Evolutionary conservation across 2,797 vertebrate genomes (phyloP), one percentile per base, ranked within the genome.

Genomic region (Microcaecilia unicolor): DNA sequence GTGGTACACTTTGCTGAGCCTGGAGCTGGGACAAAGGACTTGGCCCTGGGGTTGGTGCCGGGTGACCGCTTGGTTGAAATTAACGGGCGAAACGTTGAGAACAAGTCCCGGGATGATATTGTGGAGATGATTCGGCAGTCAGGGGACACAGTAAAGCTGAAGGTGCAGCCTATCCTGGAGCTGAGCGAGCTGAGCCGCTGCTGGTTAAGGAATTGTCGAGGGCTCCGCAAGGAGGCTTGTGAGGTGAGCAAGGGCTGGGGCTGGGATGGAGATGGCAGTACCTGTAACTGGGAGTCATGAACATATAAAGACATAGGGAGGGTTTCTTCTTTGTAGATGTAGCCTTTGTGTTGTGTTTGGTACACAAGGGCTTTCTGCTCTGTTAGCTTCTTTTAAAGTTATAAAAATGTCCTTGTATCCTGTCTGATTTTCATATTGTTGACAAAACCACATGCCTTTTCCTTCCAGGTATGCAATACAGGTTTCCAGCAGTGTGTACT

Each of bases 101-200:
- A 51, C 68, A 97, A 92, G 63, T 89, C 75, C 57, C 78, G 95
- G 22, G 95, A 97, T 4, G 95, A 98, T 76, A 98, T 98, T 0
- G 95, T 98, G 63, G 95, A 98, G 77, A 97, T 94, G 92, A 98
- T 98, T 64, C 90, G 93, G 31, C 95, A 97, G 70, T 97, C 93
- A 0, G 95, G 93, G 1, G 93, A 98, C 53, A 86, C 85, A 0
- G 93, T 97, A 27, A 77, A 87, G 41, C 83, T 98, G 55, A 97
- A 95, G 64, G 95, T 98, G 58, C 95, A 97, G 59, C 86, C 93
- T 28, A 98, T 98, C 64, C 83, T 92, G 46, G 95, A 98, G 76
- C 83, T 98, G 64, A 94, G 90, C 0, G 95, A 98, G 79, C 77
- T 98, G 67, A 98, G 92, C 59, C 73, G 77, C 60, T 91, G 90